Conservation (phyloP, 2,888 invertebrate species). For the Pogonocherus hispidulus region DNA sequence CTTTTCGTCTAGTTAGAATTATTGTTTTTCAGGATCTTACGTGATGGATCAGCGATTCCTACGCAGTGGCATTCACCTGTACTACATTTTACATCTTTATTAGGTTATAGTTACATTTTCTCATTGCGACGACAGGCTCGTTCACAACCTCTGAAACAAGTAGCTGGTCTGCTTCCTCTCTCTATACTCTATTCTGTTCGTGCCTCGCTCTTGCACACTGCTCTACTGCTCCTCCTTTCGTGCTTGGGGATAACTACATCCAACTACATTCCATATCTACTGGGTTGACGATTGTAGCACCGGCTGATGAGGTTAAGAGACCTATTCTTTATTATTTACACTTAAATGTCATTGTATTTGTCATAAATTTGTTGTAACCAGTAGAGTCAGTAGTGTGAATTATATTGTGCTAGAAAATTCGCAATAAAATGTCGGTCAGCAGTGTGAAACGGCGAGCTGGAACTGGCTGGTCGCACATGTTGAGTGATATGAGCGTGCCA, state of each 20-base stretch:
- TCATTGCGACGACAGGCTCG: conserved; percentile 68
- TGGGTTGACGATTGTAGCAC: conserved; percentile 46
- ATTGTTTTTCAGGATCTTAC: conserved; percentile 56
- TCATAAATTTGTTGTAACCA: conserved; percentile 49
- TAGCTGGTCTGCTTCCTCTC: conserved; percentile 69
- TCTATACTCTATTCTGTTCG: conserved; percentile 59
- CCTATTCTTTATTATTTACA: conserved; percentile 35
- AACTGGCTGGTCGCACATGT: conserved; percentile 64
- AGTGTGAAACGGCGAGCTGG: conserved; percentile 64
- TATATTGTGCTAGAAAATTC: conserved; percentile 32
- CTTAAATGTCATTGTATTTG: conserved; percentile 34
- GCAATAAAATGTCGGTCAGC: conserved; percentile 49
- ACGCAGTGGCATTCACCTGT: conserved; percentile 62
- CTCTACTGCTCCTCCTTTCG: conserved; percentile 53
- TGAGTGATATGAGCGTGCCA: conserved; percentile 69
- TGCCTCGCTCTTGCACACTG: conserved; percentile 64
- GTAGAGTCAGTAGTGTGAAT: conserved; percentile 50
- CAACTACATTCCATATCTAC: conserved; percentile 60
- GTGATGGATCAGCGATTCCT: conserved; percentile 58
- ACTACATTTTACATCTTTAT: conserved; percentile 63
- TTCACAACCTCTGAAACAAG: conserved; percentile 65
- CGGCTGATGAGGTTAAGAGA: conserved; percentile 18
- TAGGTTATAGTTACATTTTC: conserved; percentile 57
- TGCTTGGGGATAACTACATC: conserved; percentile 39
- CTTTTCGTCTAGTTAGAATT: not conserved